phyloP scores from a whole-genome alignment of 1,140 invertebrate species.

The Cotesia chilonis region DNA sequence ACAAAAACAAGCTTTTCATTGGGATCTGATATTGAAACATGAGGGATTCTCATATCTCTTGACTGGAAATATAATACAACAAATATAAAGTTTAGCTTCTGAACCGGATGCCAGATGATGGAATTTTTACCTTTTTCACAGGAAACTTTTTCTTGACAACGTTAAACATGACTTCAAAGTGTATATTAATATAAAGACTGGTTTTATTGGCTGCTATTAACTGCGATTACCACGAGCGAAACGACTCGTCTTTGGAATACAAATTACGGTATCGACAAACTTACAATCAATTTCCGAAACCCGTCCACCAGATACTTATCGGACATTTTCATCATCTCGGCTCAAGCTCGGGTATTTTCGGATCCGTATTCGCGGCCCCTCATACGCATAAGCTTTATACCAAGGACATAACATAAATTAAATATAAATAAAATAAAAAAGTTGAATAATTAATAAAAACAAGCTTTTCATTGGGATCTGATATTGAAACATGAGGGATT shows the following conservation, averaged over 20 bases:
- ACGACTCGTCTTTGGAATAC: constrained; percentile 40
- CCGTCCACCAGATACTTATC: constrained; percentile 43
- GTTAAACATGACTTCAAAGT: constrained; percentile 25
- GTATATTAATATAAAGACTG: constrained; percentile 41
- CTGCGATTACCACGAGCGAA: constrained; percentile 41
- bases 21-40: too few relatives aligned
- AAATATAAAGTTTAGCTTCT: neutral
- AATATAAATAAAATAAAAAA: too few relatives aligned
- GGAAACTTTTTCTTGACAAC: constrained; percentile 14
- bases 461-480: too few relatives aligned
- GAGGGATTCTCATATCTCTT: too few relatives aligned
- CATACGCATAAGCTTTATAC: too few relatives aligned
- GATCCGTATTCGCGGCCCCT: too few relatives aligned
- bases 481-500: too few relatives aligned
- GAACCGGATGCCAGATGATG: constrained; percentile 27
- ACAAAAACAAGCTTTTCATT: too few relatives aligned
- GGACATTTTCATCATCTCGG: constrained; percentile 43
- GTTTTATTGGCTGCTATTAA: constrained; percentile 41
- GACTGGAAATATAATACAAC: too few relatives aligned
- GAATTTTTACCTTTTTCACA: constrained; percentile 23
- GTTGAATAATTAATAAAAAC: too few relatives aligned
- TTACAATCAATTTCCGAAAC: constrained; percentile 43
- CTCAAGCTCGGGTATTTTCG: too few relatives aligned
- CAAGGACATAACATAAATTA: too few relatives aligned
- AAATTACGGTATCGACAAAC: constrained; percentile 47